Conservation (phyloP, 2,888 invertebrate genomes). For the Amphiduros pacificus region DNA sequence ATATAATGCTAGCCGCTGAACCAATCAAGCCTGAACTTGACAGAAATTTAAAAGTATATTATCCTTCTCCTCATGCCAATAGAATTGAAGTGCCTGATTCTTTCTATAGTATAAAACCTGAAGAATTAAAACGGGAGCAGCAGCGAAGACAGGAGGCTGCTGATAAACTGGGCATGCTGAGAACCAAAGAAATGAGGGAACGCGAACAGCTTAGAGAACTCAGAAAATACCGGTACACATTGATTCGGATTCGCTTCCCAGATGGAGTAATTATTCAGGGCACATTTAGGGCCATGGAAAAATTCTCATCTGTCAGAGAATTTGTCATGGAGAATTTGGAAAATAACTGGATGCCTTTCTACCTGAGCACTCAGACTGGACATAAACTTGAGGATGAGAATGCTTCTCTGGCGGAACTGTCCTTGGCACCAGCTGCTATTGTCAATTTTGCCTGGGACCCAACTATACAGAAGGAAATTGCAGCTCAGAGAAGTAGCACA, state of each 20-base stretch:
- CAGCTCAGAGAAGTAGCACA: constrained; percentile 41
- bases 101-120: constrained; percentile 79
- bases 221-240: constrained; percentile 71
- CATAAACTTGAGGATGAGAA: constrained; percentile 72
- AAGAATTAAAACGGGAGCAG: constrained; percentile 79
- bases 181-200: constrained; percentile 94
- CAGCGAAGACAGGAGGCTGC: constrained; percentile 67
- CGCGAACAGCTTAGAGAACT: constrained; percentile 81
- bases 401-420: constrained; percentile 72
- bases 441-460: constrained; percentile 75
- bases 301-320: constrained; percentile 71
- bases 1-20: constrained; percentile 78
- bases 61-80: constrained; percentile 18
- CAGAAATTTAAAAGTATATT: constrained; percentile 68
- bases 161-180: constrained; percentile 79
- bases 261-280: constrained; percentile 70
- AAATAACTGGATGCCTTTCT: constrained; percentile 70
- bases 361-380: constrained; percentile 71
- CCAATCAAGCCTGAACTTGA: constrained; percentile 82
- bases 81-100: constrained; percentile 73
- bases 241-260: constrained; percentile 86
- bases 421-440: constrained; percentile 81
- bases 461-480: constrained; percentile 41
- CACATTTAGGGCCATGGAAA: constrained; percentile 84
- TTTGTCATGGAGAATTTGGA: constrained; percentile 80